phyloP scores from a whole-genome alignment of 2,888 invertebrate species.

The Leptodirus hochenwartii region DNA sequence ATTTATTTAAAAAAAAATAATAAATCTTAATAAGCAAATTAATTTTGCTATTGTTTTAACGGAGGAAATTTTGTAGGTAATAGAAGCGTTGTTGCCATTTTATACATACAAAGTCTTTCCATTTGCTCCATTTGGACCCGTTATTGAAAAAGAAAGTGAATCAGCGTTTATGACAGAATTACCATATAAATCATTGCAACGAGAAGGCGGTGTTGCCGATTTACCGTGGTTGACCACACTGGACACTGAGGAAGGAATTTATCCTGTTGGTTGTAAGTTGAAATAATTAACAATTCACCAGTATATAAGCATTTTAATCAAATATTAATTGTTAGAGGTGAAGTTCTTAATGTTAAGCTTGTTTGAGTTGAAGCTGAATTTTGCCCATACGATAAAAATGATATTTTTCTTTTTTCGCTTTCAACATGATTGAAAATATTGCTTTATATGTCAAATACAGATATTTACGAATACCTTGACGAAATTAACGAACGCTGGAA shows the following conservation, averaged over 20 bases:
- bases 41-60: no score
- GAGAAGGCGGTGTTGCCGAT: conserved; percentile 38
- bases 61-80: neutral
- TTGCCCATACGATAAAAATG: no score
- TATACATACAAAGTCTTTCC: conserved; percentile 47
- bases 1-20: no score
- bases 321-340: no score
- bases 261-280: conserved; percentile 50
- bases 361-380: no score
- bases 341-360: no score
- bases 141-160: conserved; percentile 36
- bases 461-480: conserved; percentile 16
- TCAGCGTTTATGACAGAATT: conserved; percentile 46
- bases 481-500: conserved; percentile 23
- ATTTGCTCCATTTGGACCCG: conserved; percentile 54
- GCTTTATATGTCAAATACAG: no score
- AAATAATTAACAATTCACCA: no score
- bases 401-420: no score
- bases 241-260: conserved; percentile 53
- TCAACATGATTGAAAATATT: neutral
- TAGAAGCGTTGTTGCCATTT: conserved; percentile 33
- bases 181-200: conserved; percentile 40
- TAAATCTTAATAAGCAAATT: no score
- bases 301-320: no score
- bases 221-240: conserved; percentile 52